Conservation (phyloP, 2,888 invertebrate genomes). For the Xestia xanthographa region DNA sequence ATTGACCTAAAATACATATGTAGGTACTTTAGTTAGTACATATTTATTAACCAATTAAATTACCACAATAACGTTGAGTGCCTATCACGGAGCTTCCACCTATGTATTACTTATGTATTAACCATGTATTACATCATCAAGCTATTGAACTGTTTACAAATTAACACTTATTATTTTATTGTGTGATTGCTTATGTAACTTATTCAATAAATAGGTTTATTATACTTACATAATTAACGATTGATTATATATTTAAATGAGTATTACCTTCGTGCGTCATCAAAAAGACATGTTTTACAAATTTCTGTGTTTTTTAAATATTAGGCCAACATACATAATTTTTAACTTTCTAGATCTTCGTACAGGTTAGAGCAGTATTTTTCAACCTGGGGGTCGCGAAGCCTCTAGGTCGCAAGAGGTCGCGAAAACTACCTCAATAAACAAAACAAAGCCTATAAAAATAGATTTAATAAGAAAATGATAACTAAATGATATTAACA, state of each 20-base stretch:
- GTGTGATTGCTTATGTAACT: slow-evolving; percentile 23
- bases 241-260: slow-evolving; percentile 4
- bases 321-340: neutral
- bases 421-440: too few species aligned
- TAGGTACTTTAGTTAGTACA: slow-evolving; percentile 1
- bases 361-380: neutral
- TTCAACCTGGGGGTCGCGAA: too few species aligned
- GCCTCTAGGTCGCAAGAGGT: too few species aligned
- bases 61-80: slow-evolving; percentile 28
- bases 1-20: slow-evolving; percentile 43
- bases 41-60: slow-evolving; percentile 36
- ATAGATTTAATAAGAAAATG: too few species aligned
- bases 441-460: too few species aligned
- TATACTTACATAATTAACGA: slow-evolving; percentile 10
- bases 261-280: neutral
- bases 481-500: too few species aligned
- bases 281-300: neutral
- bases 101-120: slow-evolving; percentile 22
- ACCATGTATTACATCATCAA: slow-evolving; percentile 29
- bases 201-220: slow-evolving; percentile 22
- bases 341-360: neutral
- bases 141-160: slow-evolving; percentile 39
- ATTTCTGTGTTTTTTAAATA: neutral
- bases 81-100: slow-evolving; percentile 13
- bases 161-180: slow-evolving; percentile 43